Conservation (phyloP, 2,113 vertebrate genomes). For the Onychostoma macrolepis region DNA sequence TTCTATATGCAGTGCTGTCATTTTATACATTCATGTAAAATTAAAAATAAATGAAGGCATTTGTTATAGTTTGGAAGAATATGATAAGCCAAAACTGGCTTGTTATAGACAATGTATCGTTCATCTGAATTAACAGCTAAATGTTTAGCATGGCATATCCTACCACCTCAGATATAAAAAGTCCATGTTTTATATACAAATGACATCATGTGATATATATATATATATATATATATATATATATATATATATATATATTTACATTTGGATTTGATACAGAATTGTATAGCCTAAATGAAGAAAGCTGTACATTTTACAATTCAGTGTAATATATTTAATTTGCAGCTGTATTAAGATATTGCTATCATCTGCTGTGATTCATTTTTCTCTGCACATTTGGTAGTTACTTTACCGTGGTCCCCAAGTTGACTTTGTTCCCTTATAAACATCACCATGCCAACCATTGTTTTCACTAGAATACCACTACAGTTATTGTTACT, state of each 20-base stretch:
- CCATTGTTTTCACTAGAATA: not conserved
- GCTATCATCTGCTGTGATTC: conserved; percentile 12
- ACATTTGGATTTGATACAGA: not conserved
- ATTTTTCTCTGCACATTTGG: not conserved
- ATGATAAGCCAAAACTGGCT: not conserved
- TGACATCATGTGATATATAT: conserved; percentile 2
- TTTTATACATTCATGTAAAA: conserved; percentile 19
- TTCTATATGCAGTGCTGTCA: conserved; percentile 25
- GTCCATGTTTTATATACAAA: conserved; percentile 27
- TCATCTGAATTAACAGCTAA: not conserved
- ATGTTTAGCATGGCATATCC: not conserved
- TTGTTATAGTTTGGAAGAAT: not conserved
- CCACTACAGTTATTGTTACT: not conserved
- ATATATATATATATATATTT: not conserved
- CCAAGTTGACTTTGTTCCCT: not conserved
- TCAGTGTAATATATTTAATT: conserved; percentile 42
- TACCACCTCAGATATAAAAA: not conserved
- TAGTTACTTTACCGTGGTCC: not conserved
- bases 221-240: not conserved
- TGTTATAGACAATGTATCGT: conserved; percentile 13
- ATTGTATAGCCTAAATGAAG: conserved; percentile 32
- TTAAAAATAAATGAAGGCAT: conserved; percentile 6
- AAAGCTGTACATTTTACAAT: conserved; percentile 48
- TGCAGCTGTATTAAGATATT: conserved; percentile 20
- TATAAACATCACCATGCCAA: not conserved